Conservation (phyloP, 2,888 invertebrate species). For the Sisyra terminalis region DNA sequence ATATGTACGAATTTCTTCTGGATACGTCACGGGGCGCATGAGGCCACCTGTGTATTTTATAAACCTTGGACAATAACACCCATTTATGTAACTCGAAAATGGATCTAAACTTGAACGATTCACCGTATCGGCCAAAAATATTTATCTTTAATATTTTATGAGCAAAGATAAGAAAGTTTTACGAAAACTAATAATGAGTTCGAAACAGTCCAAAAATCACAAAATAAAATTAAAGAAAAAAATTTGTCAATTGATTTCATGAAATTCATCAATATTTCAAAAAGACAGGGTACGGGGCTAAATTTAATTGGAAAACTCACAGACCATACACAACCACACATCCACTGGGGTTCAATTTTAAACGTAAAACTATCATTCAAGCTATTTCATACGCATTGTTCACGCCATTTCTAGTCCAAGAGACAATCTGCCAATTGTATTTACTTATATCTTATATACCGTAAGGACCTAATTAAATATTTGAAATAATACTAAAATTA, state of each 20-base stretch:
- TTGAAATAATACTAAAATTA: too few species aligned
- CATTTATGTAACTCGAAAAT: too few species aligned
- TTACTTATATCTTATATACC: conserved; percentile 6
- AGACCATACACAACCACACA: background rate
- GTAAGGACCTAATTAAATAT: too few species aligned
- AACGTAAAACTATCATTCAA: background rate
- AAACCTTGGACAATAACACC: too few species aligned
- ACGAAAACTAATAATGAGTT: too few species aligned
- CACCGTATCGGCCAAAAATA: too few species aligned
- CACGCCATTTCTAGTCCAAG: conserved; percentile 6
- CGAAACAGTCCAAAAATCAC: too few species aligned
- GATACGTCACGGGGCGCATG: too few species aligned
- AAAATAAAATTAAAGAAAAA: background rate
- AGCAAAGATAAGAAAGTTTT: background rate
- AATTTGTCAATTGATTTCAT: conserved; percentile 2
- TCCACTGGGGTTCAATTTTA: background rate
- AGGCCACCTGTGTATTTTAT: too few species aligned
- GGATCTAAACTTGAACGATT: too few species aligned
- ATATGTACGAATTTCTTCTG: too few species aligned
- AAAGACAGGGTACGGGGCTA: conserved; percentile 3
- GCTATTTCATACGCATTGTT: conserved; percentile 6
- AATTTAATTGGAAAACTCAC: background rate
- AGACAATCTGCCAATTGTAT: conserved; percentile 9
- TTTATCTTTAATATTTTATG: too few species aligned
- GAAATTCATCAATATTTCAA: background rate